phyloP scores from a whole-genome alignment of 1,140 invertebrate genomes.

The Medauroidea extradentata region DNA sequence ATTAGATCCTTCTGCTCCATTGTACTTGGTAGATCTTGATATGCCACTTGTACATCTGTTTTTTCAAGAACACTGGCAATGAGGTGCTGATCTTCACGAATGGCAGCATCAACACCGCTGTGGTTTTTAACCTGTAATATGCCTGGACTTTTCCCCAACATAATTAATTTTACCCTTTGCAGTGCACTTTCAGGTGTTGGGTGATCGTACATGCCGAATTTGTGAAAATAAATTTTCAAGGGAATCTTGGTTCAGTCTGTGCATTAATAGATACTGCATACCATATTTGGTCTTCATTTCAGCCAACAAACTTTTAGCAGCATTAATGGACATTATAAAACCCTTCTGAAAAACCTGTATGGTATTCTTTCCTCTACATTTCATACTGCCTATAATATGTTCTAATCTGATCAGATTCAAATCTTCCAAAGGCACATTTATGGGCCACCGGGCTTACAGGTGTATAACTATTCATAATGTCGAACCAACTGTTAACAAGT shows the following conservation, averaged over 20 bases:
- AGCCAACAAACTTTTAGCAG: not conserved
- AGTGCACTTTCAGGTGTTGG: too few relatives aligned
- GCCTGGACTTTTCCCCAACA: conserved; percentile 24
- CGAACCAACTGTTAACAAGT: conserved; percentile 21
- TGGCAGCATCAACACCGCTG: not conserved
- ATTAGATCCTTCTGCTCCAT: too few relatives aligned
- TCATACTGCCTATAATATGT: conserved; percentile 14
- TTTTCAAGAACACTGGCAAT: conserved; percentile 4
- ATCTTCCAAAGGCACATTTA: conserved; percentile 16
- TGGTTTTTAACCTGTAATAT: conserved; percentile 11
- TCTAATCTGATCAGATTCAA: conserved; percentile 10
- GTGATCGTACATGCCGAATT: too few relatives aligned
- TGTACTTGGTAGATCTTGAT: too few relatives aligned
- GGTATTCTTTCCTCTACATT: conserved; percentile 14
- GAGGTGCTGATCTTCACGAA: conserved; percentile 5
- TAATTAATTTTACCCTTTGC: too few relatives aligned
- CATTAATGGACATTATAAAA: conserved; percentile 13
- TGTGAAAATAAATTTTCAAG: too few relatives aligned
- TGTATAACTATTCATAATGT: conserved; percentile 17
- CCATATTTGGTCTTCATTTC: too few relatives aligned
- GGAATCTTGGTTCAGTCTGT: too few relatives aligned
- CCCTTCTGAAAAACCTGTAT: conserved; percentile 24
- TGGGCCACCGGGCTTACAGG: not conserved
- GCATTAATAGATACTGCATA: too few relatives aligned
- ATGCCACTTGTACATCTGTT: not conserved